phyloP scores from a whole-genome alignment of 2,888 invertebrate genomes.

The Megalurothrips usitatus region DNA sequence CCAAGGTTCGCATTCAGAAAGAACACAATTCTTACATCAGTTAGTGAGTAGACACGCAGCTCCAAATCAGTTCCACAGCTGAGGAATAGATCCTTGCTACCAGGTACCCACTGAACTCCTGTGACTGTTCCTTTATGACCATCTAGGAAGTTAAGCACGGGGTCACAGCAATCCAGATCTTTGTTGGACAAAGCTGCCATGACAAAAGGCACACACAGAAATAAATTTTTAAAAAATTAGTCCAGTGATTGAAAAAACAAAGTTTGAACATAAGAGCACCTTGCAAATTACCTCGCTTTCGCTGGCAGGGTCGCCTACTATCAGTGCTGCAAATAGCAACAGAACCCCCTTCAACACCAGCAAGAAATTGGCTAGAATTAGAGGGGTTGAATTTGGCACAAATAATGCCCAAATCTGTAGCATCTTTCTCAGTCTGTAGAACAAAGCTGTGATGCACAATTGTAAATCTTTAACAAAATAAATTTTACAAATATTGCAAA shows the following conservation, averaged over 20 bases:
- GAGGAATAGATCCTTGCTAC: neutral
- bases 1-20: neutral
- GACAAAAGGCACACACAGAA: neutral
- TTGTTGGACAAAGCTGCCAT: neutral
- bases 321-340: neutral
- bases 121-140: neutral
- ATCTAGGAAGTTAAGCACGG: neutral
- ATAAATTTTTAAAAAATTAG: neutral
- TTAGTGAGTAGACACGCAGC: neutral
- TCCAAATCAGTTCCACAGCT: neutral
- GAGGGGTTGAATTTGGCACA: neutral
- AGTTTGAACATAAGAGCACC: too few relatives aligned
- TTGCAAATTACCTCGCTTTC: neutral
- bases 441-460: neutral
- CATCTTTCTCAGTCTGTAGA: neutral
- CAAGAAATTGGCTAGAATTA: neutral
- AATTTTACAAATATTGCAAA: neutral
- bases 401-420: neutral
- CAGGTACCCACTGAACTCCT: neutral
- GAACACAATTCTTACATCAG: neutral
- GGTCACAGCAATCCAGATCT: neutral
- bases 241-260: neutral
- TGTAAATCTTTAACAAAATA: neutral
- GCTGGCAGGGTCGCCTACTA: neutral
- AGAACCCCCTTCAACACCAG: neutral